A percentile compares a stretch with the other conserved stretches of the same genome.
Evolutionary conservation across 2,888 invertebrate species (phyloP).

Genomic region (Ectemnius cavifrons): DNA sequence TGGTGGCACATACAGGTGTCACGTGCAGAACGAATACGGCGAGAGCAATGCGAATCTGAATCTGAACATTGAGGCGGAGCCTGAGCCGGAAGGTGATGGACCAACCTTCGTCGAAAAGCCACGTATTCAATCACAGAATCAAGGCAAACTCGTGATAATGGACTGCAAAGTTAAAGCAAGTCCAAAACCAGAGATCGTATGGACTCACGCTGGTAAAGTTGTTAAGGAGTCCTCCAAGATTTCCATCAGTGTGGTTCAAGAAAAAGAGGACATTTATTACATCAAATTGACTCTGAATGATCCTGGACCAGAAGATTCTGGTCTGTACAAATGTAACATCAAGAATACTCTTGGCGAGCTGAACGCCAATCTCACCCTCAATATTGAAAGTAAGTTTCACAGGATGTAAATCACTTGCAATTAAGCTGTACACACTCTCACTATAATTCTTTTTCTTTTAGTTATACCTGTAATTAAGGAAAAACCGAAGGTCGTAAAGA

Average conservation of each 20-base stretch:
- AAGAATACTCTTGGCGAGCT: constrained; percentile 97
- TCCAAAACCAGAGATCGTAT: constrained; percentile 89
- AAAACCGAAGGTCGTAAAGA: constrained; percentile 93
- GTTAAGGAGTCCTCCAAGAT: constrained; percentile 90
- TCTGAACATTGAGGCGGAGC: constrained; percentile 97
- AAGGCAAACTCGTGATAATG: constrained; percentile 91
- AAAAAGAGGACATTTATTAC: constrained; percentile 89
- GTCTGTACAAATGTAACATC: constrained; percentile 98
- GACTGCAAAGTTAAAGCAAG: constrained; percentile 91
- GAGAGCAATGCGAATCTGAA: constrained; percentile 98
- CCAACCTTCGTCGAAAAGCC: constrained; percentile 97
- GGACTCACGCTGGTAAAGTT: constrained; percentile 89
- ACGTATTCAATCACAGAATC: constrained; percentile 89
- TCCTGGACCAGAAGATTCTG: constrained; percentile 97
- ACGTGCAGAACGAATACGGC: constrained; percentile 96
- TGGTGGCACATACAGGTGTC: constrained; percentile 94
- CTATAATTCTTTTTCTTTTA: constrained; percentile 70
- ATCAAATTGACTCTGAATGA: constrained; percentile 92
- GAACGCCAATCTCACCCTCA: constrained; percentile 97
- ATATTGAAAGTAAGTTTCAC: constrained; percentile 93
- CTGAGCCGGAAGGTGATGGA: constrained; percentile 95
- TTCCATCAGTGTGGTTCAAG: constrained; percentile 85
- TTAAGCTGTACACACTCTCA: neutral
- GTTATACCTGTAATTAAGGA: constrained; percentile 96
- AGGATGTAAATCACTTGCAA: neutral